Conservation (phyloP, 2,113 vertebrate species). For the Misgurnus anguillicaudatus region DNA sequence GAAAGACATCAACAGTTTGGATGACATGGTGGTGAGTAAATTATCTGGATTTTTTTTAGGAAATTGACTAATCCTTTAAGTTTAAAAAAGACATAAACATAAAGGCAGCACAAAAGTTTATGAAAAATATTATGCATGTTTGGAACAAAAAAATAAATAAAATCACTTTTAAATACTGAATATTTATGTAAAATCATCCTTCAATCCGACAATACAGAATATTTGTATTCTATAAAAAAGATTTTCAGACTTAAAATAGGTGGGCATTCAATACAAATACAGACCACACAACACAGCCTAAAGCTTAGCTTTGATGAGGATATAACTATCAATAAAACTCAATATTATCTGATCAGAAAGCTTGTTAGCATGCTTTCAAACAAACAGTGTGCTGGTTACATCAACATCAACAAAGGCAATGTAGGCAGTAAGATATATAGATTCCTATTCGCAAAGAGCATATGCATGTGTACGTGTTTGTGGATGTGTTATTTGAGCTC, state of each 20-base stretch:
- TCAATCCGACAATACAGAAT: no score
- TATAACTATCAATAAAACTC: conserved; percentile 45
- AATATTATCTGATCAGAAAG: conserved; percentile 44
- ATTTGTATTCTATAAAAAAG: conserved; percentile 15
- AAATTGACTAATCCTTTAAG: no score
- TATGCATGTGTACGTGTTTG: conserved; percentile 46
- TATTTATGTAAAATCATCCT: no score
- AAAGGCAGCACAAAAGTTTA: no score
- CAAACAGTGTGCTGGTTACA: conserved; percentile 29
- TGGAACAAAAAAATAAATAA: no score
- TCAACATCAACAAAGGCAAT: conserved; percentile 42
- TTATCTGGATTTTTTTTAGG: no score
- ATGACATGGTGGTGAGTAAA: no score
- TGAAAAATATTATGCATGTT: no score
- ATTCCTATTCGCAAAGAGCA: conserved; percentile 30
- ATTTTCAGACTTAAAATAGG: conserved; percentile 40
- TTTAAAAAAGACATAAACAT: no score
- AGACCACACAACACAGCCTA: conserved; percentile 32
- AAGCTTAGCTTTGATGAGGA: conserved; percentile 53
- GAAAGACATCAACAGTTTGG: no score
- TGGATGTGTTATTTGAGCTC: conserved; percentile 45
- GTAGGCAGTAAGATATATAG: conserved; percentile 35
- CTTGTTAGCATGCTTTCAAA: conserved; percentile 45
- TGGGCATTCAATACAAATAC: conserved; percentile 22
- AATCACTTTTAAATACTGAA: no score